Conservation (phyloP, 2,113 vertebrate species). For the Pungitius pungitius region DNA sequence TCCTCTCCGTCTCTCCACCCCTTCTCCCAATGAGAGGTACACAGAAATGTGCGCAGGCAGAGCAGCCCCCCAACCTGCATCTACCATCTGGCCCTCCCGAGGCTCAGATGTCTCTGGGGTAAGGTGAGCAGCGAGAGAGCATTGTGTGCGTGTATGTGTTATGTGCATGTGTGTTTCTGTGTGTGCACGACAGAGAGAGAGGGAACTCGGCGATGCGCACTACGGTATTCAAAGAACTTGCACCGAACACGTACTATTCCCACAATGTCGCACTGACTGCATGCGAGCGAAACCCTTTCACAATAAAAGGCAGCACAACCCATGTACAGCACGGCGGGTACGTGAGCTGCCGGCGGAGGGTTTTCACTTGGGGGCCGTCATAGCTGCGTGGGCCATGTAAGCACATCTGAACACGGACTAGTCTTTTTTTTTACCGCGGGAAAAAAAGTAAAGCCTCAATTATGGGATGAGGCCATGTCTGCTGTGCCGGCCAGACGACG, state of each 20-base stretch:
- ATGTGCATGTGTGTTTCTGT: slow-evolving; percentile 34
- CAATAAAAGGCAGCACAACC: slow-evolving; percentile 12
- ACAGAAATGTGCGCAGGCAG: slow-evolving; percentile 58
- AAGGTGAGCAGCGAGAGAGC: slow-evolving; percentile 64
- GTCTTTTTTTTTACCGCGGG: slow-evolving; percentile 51
- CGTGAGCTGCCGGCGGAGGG: slow-evolving; percentile 33
- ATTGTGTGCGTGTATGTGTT: slow-evolving; percentile 26
- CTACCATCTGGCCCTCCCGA: slow-evolving; percentile 78
- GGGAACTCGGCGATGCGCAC: neutral
- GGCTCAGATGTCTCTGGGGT: slow-evolving; percentile 75
- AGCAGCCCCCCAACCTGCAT: slow-evolving; percentile 67
- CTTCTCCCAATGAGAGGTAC: slow-evolving; percentile 45
- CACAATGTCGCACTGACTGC: neutral
- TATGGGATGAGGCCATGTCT: slow-evolving; percentile 61
- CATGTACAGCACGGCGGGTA: slow-evolving; percentile 53
- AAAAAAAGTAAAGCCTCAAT: slow-evolving; percentile 69
- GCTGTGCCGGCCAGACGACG: slow-evolving; percentile 44
- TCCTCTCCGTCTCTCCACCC: slow-evolving; percentile 8
- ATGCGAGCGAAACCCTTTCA: neutral
- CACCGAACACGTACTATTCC: slow-evolving; percentile 11
- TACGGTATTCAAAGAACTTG: neutral
- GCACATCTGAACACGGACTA: slow-evolving; percentile 52
- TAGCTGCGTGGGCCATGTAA: slow-evolving; percentile 46
- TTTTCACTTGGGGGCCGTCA: slow-evolving; percentile 41
- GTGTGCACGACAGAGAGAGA: slow-evolving; percentile 4